Evolutionary conservation across 2,797 vertebrate genomes (phyloP).

Genomic region (Anguilla anguilla): DNA sequence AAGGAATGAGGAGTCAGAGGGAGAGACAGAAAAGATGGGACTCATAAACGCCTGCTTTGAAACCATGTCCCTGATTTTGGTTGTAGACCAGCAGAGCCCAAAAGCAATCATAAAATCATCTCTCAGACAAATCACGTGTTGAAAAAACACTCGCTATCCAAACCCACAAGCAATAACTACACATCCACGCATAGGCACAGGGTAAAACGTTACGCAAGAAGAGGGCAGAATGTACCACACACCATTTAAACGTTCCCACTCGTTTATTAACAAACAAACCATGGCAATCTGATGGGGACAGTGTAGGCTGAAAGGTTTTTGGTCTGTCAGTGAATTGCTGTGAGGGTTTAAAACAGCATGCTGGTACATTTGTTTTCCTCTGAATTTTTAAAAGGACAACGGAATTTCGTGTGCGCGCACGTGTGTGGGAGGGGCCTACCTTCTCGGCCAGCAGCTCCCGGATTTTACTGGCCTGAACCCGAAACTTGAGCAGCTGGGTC

Average conservation of each 20-base stretch:
- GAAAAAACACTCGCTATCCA: not conserved
- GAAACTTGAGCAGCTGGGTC: conserved; percentile 92
- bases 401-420: not conserved
- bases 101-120: not conserved
- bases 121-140: not conserved
- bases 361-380: not conserved
- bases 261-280: not conserved
- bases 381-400: not conserved
- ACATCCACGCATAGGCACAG: not conserved
- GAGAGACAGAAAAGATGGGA: conserved; percentile 20
- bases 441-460: conserved; percentile 93
- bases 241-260: not conserved
- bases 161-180: not conserved
- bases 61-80: conserved; percentile 39
- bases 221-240: not conserved
- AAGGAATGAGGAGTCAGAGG: not conserved
- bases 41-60: conserved; percentile 7
- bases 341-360: not conserved
- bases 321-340: not conserved
- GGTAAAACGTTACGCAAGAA: not conserved
- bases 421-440: conserved; percentile 64
- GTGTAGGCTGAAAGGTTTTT: not conserved
- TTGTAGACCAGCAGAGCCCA: not conserved
- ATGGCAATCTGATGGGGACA: not conserved
- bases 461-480: conserved; percentile 93